Evolutionary conservation across 1,140 invertebrate species (phyloP).

Genomic region (Aporrectodea caliginosa): DNA sequence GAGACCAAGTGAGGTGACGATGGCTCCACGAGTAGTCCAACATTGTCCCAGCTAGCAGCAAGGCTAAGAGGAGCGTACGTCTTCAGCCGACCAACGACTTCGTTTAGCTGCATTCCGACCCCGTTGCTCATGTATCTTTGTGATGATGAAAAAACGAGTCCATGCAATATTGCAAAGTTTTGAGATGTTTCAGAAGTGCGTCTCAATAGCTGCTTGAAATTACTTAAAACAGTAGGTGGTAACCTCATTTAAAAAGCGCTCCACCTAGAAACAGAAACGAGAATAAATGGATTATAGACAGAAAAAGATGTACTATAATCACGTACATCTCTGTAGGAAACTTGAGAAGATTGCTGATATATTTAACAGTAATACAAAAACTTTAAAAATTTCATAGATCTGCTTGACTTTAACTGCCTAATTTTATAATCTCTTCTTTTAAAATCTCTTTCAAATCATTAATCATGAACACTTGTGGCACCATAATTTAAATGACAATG

Average conservation of each 20-base stretch:
- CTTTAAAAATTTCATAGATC: too few species aligned
- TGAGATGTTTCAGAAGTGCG: background rate
- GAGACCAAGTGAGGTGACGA: constrained; percentile 53
- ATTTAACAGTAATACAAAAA: too few species aligned
- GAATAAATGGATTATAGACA: too few species aligned
- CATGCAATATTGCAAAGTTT: too few species aligned
- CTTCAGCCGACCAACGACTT: constrained; percentile 65
- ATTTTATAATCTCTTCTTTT: too few species aligned
- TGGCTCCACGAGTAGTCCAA: constrained; percentile 83
- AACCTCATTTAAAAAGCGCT: background rate
- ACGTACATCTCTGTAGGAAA: too few species aligned
- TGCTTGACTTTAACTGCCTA: too few species aligned
- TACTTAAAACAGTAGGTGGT: background rate
- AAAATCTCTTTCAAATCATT: too few species aligned
- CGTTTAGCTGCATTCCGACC: constrained; percentile 55
- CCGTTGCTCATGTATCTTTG: background rate
- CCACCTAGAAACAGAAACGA: background rate
- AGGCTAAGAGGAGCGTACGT: constrained; percentile 67
- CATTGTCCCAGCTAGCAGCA: constrained; percentile 91
- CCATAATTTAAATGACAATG: too few species aligned
- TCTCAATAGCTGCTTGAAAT: background rate
- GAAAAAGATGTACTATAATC: too few species aligned
- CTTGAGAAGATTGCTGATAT: too few species aligned
- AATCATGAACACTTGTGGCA: too few species aligned
- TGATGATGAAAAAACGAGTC: background rate